These are phyloP conservation scores for Linyphia triangularis DNA, from an alignment of 2,888 invertebrate genomes.

Conservation along the genomic window DNA sequence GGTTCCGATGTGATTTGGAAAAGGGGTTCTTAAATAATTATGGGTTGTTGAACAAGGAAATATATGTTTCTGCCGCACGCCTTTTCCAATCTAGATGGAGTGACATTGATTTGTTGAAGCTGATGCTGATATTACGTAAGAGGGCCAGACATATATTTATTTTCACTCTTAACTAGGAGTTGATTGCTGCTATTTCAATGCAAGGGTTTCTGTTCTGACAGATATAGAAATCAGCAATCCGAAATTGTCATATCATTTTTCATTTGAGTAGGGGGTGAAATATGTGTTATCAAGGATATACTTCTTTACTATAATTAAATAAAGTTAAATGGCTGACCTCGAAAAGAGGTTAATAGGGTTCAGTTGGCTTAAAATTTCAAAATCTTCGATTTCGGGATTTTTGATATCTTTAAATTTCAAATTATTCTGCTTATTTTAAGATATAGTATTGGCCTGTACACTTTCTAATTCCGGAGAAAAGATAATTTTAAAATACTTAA, in stretches of 20 bases:
- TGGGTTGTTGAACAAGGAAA: neutral
- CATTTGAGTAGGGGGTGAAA: neutral
- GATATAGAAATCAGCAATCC: neutral
- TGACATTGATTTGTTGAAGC: constrained; percentile 3
- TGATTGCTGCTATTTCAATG: neutral
- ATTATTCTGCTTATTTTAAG: too few relatives aligned
- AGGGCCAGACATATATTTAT: too few relatives aligned
- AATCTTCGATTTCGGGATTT: too few relatives aligned
- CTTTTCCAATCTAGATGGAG: neutral
- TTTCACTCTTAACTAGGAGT: neutral
- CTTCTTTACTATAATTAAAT: too few relatives aligned
- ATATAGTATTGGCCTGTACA: too few relatives aligned
- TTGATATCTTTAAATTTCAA: too few relatives aligned
- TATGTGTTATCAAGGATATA: too few relatives aligned
- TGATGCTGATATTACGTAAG: neutral
- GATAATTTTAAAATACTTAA: too few relatives aligned
- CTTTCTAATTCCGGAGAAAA: too few relatives aligned
- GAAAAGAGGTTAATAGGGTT: too few relatives aligned
- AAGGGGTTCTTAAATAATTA: neutral
- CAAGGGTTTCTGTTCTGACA: neutral
- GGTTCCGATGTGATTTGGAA: neutral
- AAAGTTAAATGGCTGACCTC: too few relatives aligned
- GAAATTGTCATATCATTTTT: neutral
- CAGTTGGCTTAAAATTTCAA: too few relatives aligned
- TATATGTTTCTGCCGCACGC: neutral